Base-by-base conservation (phyloP, 2,888 invertebrate species). In the Enoplolaimus lenunculus region DNA sequence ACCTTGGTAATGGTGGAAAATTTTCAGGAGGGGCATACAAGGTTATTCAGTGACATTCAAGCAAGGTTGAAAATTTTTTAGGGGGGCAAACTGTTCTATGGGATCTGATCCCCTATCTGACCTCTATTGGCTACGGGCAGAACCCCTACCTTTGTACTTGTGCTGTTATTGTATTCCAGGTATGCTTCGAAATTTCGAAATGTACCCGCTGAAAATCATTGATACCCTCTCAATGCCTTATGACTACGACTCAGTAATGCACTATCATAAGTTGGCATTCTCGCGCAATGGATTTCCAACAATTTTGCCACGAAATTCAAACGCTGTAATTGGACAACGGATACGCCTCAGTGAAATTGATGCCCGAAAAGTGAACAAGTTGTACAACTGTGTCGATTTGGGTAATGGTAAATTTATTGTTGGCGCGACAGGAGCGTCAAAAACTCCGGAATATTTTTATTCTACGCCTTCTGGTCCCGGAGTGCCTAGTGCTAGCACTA, bases 171-270 rank as follows among this genome's bases (percentile, higher is more conserved):
- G n/a, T n/a, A n/a, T 72, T 73, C 60, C 76, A 84, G 85, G 83
- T 62, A 82, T 82, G 75, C 78, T 82, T 76, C 76, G 81, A 57
- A 85, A 85, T 75, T 85, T 85, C 75, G 81, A 82, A 68, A 84
- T 83, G 74, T 82, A 84, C 69, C 79, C 80, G 1, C 72, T 76
- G 33, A 79, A 81, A 72, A 77, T 78, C 68, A 81, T 83, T 64
- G 82, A 82, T 68, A 81, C 82, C 1, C 80, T 83, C 33, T 81
- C 80, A 68, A 88, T 87, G 78, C 87, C 87, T 71, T 90, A 90
- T 76, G 89, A 89, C 79, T 89, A 87, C 78, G 86, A 87, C 74
- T 88, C 88, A 16, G 87, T 89, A 35, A 89, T 90, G 89, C 90
- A 90, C 79, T 90, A 90, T 76, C 82, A 83, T 72, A 80, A 81